These are phyloP conservation scores for Hippoglossus stenolepis DNA, from an alignment of 2,113 vertebrate genomes.

Conservation along the genomic window DNA sequence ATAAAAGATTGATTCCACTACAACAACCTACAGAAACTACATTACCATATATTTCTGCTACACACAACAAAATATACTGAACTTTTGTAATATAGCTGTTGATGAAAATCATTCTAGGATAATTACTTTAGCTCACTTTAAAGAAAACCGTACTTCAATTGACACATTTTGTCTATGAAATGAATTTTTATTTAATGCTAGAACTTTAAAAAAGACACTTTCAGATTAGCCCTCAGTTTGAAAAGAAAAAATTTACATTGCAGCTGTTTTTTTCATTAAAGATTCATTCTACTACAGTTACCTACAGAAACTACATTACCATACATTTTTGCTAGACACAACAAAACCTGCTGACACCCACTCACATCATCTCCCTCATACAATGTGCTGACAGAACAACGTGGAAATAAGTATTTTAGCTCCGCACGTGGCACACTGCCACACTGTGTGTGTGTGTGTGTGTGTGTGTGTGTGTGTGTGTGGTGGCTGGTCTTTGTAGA, in stretches of 20 bases:
- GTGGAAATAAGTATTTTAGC: slow-evolving; percentile 55
- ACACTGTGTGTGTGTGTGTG: slow-evolving; percentile 32
- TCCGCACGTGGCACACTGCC: slow-evolving; percentile 64
- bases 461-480: slow-evolving; percentile 11
- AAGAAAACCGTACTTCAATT: no score
- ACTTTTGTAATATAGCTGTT: neutral
- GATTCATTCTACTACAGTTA: slow-evolving; percentile 5
- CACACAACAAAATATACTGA: no score
- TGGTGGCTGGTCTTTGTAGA: no score
- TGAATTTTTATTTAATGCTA: neutral
- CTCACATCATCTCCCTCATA: slow-evolving; percentile 30
- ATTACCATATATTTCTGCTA: neutral
- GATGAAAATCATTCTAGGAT: neutral
- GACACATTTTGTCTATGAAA: neutral
- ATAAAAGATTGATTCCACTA: neutral
- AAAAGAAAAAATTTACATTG: neutral
- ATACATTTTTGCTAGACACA: slow-evolving; percentile 53
- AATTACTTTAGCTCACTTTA: no score
- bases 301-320: slow-evolving; percentile 23
- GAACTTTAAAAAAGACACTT: neutral
- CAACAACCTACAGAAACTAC: neutral
- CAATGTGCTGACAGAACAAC: slow-evolving; percentile 57
- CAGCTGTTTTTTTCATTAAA: neutral
- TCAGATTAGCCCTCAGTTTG: neutral
- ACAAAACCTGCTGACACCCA: slow-evolving; percentile 49